A percentile compares a stretch with the other conserved stretches of the same genome.
These are phyloP conservation scores for Parauchenoglanis punctatus DNA, from an alignment of 2,797 vertebrate genomes.

Conservation along the genomic window DNA sequence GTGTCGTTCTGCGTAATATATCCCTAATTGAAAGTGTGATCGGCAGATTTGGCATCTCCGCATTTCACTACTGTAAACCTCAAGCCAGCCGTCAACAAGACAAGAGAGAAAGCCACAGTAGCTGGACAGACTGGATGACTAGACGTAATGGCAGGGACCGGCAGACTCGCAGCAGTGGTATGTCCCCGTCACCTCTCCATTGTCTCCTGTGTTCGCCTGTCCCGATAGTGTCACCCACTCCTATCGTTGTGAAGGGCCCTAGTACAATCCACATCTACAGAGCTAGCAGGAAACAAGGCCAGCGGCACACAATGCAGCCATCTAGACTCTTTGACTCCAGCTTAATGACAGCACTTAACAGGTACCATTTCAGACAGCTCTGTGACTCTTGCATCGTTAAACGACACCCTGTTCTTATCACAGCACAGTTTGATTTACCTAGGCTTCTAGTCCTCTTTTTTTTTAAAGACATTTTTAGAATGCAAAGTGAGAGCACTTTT, in stretches of 20 bases:
- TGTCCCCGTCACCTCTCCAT: constrained; percentile 37
- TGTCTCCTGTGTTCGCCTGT: constrained; percentile 41
- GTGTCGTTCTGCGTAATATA: constrained; percentile 39
- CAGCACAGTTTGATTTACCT: background rate
- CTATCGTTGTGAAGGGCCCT: constrained; percentile 23
- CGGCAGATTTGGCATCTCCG: constrained; percentile 36
- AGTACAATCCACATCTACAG: constrained; percentile 58
- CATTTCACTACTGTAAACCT: constrained; percentile 50
- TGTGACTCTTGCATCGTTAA: constrained; percentile 32
- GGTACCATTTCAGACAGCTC: constrained; percentile 56
- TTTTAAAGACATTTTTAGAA: background rate
- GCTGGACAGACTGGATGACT: constrained; percentile 47
- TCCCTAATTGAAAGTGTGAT: constrained; percentile 54
- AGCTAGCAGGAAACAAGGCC: constrained; percentile 59
- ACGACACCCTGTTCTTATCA: constrained; percentile 43
- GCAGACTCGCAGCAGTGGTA: constrained; percentile 11
- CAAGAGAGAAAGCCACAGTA: constrained; percentile 31
- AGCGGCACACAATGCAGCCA: constrained; percentile 55
- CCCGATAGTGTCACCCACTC: constrained; percentile 22
- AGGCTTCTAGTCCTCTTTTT: background rate
- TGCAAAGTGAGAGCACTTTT: background rate
- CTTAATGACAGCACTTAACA: constrained; percentile 65
- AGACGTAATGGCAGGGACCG: constrained; percentile 38
- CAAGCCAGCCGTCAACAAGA: constrained; percentile 33
- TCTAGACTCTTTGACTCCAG: constrained; percentile 65